A percentile compares a stretch with the other conserved stretches of the same genome.
phyloP scores from a whole-genome alignment of 2,888 invertebrate species.

The Sesia bembeciformis region DNA sequence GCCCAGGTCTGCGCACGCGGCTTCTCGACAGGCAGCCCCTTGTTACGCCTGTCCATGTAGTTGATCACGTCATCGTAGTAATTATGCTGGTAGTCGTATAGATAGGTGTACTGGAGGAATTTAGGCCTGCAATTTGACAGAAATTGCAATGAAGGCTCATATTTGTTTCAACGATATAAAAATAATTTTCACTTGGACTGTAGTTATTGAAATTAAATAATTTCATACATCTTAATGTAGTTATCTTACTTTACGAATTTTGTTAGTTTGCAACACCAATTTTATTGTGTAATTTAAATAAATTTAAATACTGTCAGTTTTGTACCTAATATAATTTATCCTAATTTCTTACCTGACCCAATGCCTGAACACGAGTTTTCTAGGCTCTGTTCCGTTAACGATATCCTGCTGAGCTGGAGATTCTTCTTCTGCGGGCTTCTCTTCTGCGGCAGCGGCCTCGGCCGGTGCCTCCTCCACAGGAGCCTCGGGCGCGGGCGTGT shows the following conservation, averaged over 20 bases:
- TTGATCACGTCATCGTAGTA: conserved; percentile 91
- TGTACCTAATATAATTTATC: neutral
- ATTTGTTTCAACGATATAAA: neutral
- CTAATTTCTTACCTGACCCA: conserved; percentile 80
- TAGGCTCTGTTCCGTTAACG: conserved; percentile 71
- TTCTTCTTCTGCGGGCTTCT: conserved; percentile 55
- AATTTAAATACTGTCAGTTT: neutral
- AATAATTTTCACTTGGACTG: no score
- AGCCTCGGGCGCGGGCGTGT: conserved; percentile 30
- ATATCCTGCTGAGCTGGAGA: conserved; percentile 53
- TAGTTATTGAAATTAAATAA: no score
- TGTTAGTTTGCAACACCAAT: neutral
- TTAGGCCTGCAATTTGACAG: conserved; percentile 75
- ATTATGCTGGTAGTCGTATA: conserved; percentile 88
- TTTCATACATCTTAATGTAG: no score
- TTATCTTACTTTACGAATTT: neutral
- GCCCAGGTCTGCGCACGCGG: conserved; percentile 91
- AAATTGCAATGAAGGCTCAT: neutral
- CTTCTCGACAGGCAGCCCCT: conserved; percentile 79
- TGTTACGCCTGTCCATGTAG: conserved; percentile 84
- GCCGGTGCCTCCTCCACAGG: conserved; percentile 25
- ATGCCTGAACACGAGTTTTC: conserved; percentile 83
- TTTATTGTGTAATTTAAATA: no score
- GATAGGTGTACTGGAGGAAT: conserved; percentile 86
- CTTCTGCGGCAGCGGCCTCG: conserved; percentile 29